Conservation (phyloP, 64 coral and sea anemone species). For the Platygyra sinensis region DNA sequence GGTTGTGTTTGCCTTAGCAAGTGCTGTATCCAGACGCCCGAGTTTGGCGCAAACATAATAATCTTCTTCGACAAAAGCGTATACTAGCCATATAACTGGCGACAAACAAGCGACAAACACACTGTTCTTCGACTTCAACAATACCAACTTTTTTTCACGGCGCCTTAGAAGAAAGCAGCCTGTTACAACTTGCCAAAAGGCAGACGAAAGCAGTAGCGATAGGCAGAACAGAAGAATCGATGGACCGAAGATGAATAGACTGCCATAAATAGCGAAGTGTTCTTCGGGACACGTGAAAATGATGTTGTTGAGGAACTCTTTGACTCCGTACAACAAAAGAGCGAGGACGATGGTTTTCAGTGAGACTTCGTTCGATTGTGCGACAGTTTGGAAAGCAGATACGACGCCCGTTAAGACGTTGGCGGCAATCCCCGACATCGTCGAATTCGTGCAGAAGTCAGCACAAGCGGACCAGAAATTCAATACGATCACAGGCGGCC, state of each 20-base stretch:
- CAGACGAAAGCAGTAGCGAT: conserved; percentile 43
- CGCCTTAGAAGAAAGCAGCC: conserved; percentile 53
- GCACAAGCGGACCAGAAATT: no score
- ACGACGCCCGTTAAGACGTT: neutral
- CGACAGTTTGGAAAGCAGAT: neutral
- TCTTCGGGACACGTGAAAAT: conserved; percentile 60
- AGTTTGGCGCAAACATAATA: conserved; percentile 79
- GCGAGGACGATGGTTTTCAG: conserved; percentile 45
- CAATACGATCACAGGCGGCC: no score
- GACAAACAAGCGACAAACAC: conserved; percentile 70
- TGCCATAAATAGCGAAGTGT: conserved; percentile 50
- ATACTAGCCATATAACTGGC: conserved; percentile 75
- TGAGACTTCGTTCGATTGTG: conserved; percentile 34
- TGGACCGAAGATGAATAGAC: conserved; percentile 66
- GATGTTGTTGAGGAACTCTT: conserved; percentile 70
- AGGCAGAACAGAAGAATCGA: conserved; percentile 61
- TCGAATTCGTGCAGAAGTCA: no score
- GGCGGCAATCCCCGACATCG: neutral
- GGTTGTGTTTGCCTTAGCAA: conserved; percentile 35
- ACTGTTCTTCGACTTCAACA: conserved; percentile 55
- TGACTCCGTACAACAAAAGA: conserved; percentile 56
- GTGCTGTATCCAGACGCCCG: conserved; percentile 43
- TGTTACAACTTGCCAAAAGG: conserved; percentile 66
- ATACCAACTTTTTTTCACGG: conserved; percentile 40
- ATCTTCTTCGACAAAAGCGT: conserved; percentile 70